Percentiles rank a stretch among this genome's conserved stretches.
These are phyloP conservation scores for Hyperoodon ampullatus DNA, from an alignment of 2,113 vertebrate genomes.

Conservation along the genomic window DNA sequence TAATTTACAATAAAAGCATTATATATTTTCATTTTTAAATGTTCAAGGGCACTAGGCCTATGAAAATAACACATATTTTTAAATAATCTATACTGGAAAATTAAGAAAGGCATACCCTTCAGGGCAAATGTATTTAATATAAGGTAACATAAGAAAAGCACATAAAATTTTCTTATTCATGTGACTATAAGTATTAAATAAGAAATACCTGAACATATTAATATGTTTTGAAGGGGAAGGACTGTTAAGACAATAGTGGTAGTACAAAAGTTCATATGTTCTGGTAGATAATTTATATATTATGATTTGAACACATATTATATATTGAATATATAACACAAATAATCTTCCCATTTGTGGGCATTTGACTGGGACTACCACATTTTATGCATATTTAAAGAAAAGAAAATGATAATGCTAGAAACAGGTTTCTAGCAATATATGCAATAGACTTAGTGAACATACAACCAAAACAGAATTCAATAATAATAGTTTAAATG, in stretches of 20 bases:
- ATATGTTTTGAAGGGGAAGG: conserved; percentile 14
- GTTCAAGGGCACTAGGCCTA: not conserved
- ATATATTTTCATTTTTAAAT: conserved; percentile 61
- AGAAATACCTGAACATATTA: conserved; percentile 13
- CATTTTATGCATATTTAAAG: not conserved
- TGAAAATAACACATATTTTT: conserved; percentile 44
- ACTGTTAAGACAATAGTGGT: not conserved
- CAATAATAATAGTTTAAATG: not conserved
- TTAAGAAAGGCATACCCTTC: conserved; percentile 32
- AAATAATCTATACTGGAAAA: conserved; percentile 37
- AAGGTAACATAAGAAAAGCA: not conserved
- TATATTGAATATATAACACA: not conserved
- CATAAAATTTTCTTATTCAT: conserved; percentile 4
- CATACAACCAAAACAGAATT: not conserved
- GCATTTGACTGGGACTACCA: conserved; percentile 7
- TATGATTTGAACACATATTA: not conserved
- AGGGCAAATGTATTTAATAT: conserved; percentile 46
- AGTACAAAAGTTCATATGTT: not conserved
- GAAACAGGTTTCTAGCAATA: not conserved
- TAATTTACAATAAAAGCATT: conserved; percentile 59
- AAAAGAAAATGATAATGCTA: conserved; percentile 3
- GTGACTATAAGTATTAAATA: conserved; percentile 1
- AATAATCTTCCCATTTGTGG: not conserved
- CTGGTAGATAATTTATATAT: not conserved
- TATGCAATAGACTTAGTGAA: not conserved